Evolutionary conservation across 2,888 invertebrate genomes (phyloP).

Genomic region (Crepidodera aurea): DNA sequence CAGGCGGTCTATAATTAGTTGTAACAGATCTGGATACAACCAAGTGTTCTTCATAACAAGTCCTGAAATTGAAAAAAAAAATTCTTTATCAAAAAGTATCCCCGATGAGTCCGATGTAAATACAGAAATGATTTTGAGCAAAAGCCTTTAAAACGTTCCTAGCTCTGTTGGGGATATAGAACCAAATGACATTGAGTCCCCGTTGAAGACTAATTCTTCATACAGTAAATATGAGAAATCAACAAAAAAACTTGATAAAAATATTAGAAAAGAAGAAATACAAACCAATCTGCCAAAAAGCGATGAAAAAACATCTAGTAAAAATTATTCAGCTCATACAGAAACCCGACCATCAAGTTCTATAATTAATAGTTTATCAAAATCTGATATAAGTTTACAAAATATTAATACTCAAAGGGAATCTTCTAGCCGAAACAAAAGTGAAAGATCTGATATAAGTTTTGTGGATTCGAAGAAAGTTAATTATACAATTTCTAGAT

Average conservation of each 20-base stretch:
- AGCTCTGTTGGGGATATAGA: not conserved
- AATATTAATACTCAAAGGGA: slow-evolving; percentile 24
- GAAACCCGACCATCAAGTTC: slow-evolving; percentile 18
- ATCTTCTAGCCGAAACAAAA: not conserved
- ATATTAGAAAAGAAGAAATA: not conserved
- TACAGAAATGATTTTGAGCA: slow-evolving; percentile 1
- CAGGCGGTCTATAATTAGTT: slow-evolving; percentile 31
- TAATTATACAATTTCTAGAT: no score
- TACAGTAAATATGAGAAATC: not conserved
- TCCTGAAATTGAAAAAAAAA: slow-evolving; percentile 2
- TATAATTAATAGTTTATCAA: slow-evolving; percentile 7
- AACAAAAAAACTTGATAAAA: no score
- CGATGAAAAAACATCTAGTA: slow-evolving; percentile 4
- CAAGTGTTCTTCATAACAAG: slow-evolving; percentile 6
- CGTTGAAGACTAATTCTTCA: not conserved
- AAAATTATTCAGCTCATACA: slow-evolving; percentile 13
- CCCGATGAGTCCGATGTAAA: not conserved
- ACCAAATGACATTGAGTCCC: not conserved
- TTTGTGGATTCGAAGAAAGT: no score
- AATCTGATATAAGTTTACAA: not conserved
- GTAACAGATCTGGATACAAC: slow-evolving; percentile 28
- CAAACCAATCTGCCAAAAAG: no score
- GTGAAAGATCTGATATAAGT: not conserved
- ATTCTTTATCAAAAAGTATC: not conserved
- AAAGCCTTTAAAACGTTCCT: not conserved